These are phyloP conservation scores for Ceratina australensis DNA, from an alignment of 1,140 invertebrate genomes.

Conservation along the genomic window DNA sequence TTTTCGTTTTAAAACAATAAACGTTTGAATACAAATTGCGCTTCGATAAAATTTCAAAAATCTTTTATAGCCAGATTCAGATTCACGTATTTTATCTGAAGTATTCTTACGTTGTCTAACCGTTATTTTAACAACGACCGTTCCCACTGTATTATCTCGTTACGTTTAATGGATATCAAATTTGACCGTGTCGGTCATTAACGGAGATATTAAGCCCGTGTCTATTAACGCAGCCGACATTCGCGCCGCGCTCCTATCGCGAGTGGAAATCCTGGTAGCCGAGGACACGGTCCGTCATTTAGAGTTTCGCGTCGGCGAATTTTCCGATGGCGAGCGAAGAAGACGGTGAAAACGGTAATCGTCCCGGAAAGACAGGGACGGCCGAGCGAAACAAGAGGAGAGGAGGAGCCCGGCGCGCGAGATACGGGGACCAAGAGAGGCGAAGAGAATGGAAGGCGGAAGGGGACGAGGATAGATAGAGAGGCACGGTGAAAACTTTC, in stretches of 20 bases:
- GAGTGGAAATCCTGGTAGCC: slow-evolving; percentile 50
- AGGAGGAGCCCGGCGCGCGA: background rate
- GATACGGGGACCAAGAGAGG: slow-evolving; percentile 8
- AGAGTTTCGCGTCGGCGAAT: slow-evolving; percentile 40
- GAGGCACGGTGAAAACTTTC: slow-evolving; percentile 59
- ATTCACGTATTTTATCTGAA: too few relatives aligned
- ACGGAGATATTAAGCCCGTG: slow-evolving; percentile 34
- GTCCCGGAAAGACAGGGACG: background rate
- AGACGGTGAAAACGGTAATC: slow-evolving; percentile 12
- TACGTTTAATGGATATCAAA: slow-evolving; percentile 50
- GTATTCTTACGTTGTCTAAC: slow-evolving; percentile 31
- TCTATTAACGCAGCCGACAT: slow-evolving; percentile 48
- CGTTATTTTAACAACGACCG: slow-evolving; percentile 24
- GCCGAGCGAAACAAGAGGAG: background rate
- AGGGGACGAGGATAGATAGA: background rate
- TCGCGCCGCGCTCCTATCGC: slow-evolving; percentile 42
- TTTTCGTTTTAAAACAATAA: too few relatives aligned
- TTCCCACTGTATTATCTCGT: slow-evolving; percentile 48
- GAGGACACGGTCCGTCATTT: slow-evolving; percentile 41
- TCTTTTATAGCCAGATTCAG: too few relatives aligned
- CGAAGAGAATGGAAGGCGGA: slow-evolving; percentile 2
- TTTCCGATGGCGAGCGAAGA: slow-evolving; percentile 37
- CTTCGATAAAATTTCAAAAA: too few relatives aligned
- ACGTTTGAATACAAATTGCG: too few relatives aligned
- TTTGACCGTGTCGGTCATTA: slow-evolving; percentile 43